Evolutionary conservation across 1,140 invertebrate genomes (phyloP).

Genomic region (Sweltsa coloradensis): DNA sequence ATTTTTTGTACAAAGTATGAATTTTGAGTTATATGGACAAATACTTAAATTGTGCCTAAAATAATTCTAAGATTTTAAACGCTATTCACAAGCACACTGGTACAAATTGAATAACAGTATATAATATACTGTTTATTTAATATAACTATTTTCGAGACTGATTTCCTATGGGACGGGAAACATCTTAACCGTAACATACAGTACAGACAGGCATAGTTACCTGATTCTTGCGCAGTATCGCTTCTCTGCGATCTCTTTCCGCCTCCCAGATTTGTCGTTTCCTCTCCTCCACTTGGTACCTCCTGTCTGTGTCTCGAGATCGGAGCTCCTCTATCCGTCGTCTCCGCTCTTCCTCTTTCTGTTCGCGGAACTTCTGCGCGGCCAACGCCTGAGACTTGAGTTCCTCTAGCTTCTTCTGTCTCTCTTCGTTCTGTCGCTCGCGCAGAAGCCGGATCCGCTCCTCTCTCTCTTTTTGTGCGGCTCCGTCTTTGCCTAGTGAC

Average conservation of each 20-base stretch:
- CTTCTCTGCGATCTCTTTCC: conserved; percentile 69
- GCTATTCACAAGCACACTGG: no score
- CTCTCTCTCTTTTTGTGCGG: conserved; percentile 26
- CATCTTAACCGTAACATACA: no score
- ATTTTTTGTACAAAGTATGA: no score
- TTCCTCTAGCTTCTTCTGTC: conserved; percentile 72
- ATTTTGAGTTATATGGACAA: no score
- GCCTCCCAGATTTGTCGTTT: conserved; percentile 78
- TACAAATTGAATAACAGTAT: no score
- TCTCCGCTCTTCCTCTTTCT: conserved; percentile 71
- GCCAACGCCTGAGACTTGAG: conserved; percentile 71
- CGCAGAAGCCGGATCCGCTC: conserved; percentile 34
- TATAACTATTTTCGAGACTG: no score
- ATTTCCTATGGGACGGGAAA: no score
- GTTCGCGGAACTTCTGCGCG: conserved; percentile 75
- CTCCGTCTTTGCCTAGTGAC: conserved; percentile 7
- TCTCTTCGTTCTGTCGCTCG: conserved; percentile 74
- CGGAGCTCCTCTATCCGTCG: conserved; percentile 68
- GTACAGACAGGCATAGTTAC: no score
- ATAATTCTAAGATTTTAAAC: no score
- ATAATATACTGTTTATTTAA: background rate
- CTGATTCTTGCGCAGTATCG: conserved; percentile 68
- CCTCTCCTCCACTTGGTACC: conserved; percentile 69
- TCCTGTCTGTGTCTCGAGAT: conserved; percentile 58
- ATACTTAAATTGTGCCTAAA: no score